These are phyloP conservation scores for Anoplopoma fimbria DNA, from an alignment of 2,113 vertebrate species.

Conservation along the genomic window DNA sequence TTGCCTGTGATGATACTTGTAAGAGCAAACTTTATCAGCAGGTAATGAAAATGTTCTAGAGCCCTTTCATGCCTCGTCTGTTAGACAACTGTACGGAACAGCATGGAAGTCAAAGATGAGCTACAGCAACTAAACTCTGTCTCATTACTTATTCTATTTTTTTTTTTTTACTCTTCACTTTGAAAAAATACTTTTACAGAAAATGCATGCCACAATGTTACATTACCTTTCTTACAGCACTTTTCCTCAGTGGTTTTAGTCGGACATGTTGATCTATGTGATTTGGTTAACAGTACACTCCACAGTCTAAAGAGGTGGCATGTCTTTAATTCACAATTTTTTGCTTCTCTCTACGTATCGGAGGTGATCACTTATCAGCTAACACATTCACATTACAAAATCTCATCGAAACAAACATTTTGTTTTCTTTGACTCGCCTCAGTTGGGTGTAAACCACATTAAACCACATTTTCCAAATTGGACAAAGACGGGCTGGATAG, in stretches of 20 bases:
- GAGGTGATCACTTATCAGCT: constrained; percentile 7
- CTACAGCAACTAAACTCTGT: not conserved
- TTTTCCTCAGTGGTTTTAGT: no score
- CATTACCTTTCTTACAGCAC: not conserved
- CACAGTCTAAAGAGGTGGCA: not conserved
- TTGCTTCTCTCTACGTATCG: constrained; percentile 4
- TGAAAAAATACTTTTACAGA: not conserved
- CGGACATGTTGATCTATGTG: not conserved
- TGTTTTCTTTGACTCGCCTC: constrained; percentile 43
- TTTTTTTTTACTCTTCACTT: not conserved
- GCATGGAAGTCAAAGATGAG: not conserved
- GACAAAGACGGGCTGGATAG: constrained; percentile 45
- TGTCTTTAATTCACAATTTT: not conserved
- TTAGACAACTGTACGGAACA: not conserved
- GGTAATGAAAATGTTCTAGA: not conserved
- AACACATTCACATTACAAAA: not conserved
- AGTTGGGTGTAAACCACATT: constrained; percentile 28
- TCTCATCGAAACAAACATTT: constrained; percentile 26
- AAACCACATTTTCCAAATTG: constrained; percentile 23
- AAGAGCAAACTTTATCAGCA: not conserved
- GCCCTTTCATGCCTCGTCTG: not conserved
- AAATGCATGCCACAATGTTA: not conserved
- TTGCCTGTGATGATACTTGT: not conserved
- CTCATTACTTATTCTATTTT: not conserved
- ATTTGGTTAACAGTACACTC: not conserved